A percentile compares a stretch with the other conserved stretches of the same genome.
Conservation (phyloP, 2,113 vertebrate species). For the Thymallus thymallus region DNA sequence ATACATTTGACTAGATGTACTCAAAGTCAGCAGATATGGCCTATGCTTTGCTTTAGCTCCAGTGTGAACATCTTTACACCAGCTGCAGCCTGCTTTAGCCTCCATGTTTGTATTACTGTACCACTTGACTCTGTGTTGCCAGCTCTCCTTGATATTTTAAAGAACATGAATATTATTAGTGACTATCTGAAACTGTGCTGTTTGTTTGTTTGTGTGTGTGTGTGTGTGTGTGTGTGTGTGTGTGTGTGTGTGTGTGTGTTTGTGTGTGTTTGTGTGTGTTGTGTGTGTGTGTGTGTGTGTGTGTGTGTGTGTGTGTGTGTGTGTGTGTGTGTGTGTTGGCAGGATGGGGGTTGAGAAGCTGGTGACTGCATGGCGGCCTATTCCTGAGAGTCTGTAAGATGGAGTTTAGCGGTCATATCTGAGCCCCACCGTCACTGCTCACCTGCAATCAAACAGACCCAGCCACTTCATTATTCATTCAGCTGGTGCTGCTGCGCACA, state of each 20-base stretch:
- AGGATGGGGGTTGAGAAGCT: slow-evolving; percentile 29
- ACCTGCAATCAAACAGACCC: slow-evolving; percentile 23
- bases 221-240: slow-evolving; percentile 30
- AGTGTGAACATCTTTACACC: background rate
- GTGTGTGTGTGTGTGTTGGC: slow-evolving; percentile 9
- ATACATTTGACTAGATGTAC: slow-evolving; percentile 68
- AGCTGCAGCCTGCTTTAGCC: background rate
- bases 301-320: slow-evolving; percentile 5
- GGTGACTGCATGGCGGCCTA: slow-evolving; percentile 28
- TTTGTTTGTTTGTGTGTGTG: background rate
- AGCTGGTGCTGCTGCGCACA: slow-evolving; percentile 12
- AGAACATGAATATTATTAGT: slow-evolving; percentile 36
- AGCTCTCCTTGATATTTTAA: slow-evolving; percentile 27
- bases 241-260: slow-evolving; percentile 16
- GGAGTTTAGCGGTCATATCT: slow-evolving; percentile 39
- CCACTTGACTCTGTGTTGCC: slow-evolving; percentile 9
- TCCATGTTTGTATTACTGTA: slow-evolving; percentile 20
- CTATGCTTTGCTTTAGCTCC: slow-evolving; percentile 17
- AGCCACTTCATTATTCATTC: slow-evolving; percentile 26
- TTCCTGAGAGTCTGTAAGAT: slow-evolving; percentile 43
- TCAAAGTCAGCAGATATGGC: slow-evolving; percentile 58
- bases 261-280: slow-evolving; percentile 18
- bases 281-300: slow-evolving; percentile 6
- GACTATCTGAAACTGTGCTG: background rate
- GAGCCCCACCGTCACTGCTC: slow-evolving; percentile 17